Evolutionary conservation across 2,113 vertebrate genomes (phyloP).

Genomic region (Potamarius usumacintae): DNA sequence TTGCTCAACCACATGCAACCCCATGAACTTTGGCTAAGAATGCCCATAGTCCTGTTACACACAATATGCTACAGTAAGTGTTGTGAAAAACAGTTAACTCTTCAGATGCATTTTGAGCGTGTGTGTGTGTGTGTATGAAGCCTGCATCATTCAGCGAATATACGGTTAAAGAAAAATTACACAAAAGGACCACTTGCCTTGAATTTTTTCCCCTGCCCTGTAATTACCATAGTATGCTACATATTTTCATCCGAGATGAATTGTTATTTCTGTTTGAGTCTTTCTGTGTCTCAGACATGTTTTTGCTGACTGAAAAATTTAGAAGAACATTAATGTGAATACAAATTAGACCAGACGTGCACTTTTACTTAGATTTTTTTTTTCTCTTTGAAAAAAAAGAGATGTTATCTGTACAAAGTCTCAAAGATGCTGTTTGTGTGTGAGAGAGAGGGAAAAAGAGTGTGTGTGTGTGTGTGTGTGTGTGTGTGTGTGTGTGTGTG

Average conservation of each 20-base stretch:
- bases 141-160: not conserved
- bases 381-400: not conserved
- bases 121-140: too few species aligned
- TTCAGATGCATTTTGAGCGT: not conserved
- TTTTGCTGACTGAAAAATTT: conserved; percentile 31
- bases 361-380: not conserved
- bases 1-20: not conserved
- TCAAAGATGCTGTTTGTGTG: not conserved
- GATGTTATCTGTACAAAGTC: not conserved
- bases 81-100: not conserved
- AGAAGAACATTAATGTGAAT: conserved; percentile 14
- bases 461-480: not conserved
- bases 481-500: conserved; percentile 2
- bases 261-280: conserved; percentile 28
- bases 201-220: conserved; percentile 10
- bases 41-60: not conserved
- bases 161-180: conserved; percentile 28
- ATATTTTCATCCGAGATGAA: conserved; percentile 43
- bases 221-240: conserved; percentile 39
- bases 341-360: conserved; percentile 2
- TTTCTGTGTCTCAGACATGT: conserved; percentile 18
- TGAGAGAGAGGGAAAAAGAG: not conserved
- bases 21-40: not conserved
- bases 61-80: not conserved
- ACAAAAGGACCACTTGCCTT: conserved; percentile 7